Evolutionary conservation across 2,113 vertebrate genomes (phyloP), one percentile per base, ranked within the genome.

Genomic region (Centropus bengalensis): DNA sequence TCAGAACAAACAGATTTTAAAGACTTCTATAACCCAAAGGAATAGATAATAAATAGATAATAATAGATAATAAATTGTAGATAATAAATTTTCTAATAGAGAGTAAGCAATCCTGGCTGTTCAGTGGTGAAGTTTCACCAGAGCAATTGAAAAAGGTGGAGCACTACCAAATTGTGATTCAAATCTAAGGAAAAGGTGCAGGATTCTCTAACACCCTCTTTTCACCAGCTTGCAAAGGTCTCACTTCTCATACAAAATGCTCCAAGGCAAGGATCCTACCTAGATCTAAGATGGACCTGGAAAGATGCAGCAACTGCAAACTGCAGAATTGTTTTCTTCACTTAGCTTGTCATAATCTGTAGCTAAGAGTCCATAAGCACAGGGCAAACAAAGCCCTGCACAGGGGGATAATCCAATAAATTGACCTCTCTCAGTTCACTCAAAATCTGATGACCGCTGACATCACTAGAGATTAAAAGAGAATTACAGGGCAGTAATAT

Each of bases 351-450:
- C 80, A 71, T 86, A 93, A 96, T 76, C 93, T 87, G 74, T 51
- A 58, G 83, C 54, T 92, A 44, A 82, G 74, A 58, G 32, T 66
- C 69, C 94, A 79, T 92, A 93, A 87, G 84, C 86, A 82, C 66
- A 64, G 44, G 58, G 81, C 78, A 76, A 91, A 86, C 62, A 91
- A 92, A 94, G 89, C 81, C 83, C 51, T 71, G 55, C 1, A 2
- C 45, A 70, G 68, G n/a, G 36, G 42, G 66, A 84, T 96, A 95
- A 95, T 87, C 81, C 93, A 95, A 89, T 88, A 82, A 91, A 93
- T 73, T 49, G 54, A 86, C 70, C 63, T 93, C 78, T 85, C 67
- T 66, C 78, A 26, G 40, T 89, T 87, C 94, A 89, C 44, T 93
- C 86, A 76, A 76, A 95, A 94, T 89, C 87, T 96, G 87, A 94